A percentile compares a stretch with the other conserved stretches of the same genome.
phyloP scores from a whole-genome alignment of 1,140 invertebrate genomes.

The Lutraria rhynchaena region DNA sequence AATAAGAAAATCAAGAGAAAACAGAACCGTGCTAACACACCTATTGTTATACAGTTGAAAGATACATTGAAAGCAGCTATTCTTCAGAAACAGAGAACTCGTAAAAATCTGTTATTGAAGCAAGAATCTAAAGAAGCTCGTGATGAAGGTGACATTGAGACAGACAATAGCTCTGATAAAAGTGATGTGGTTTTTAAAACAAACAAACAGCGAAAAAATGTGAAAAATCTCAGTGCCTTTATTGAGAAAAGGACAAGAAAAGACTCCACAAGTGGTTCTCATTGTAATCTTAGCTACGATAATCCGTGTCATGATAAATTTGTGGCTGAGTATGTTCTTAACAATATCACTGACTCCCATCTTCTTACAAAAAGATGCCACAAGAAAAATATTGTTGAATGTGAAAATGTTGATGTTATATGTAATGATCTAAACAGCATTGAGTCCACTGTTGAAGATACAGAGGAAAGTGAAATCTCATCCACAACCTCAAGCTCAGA shows the following conservation, averaged over 20 bases:
- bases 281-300: slow-evolving; percentile 35
- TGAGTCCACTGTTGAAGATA: slow-evolving; percentile 62
- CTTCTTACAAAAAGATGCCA: slow-evolving; percentile 53
- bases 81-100: slow-evolving; percentile 69
- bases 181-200: slow-evolving; percentile 28
- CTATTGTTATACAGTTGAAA: slow-evolving; percentile 78
- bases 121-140: slow-evolving; percentile 34
- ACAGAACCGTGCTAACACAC: slow-evolving; percentile 74
- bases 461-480: slow-evolving; percentile 75
- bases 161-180: slow-evolving; percentile 55
- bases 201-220: slow-evolving; percentile 63
- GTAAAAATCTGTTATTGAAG: slow-evolving; percentile 58
- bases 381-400: slow-evolving; percentile 74
- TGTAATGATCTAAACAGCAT: slow-evolving; percentile 79
- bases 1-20: slow-evolving; percentile 67
- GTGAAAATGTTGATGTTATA: slow-evolving; percentile 79
- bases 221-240: slow-evolving; percentile 79
- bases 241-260: slow-evolving; percentile 74
- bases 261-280: slow-evolving; percentile 19
- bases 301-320: slow-evolving; percentile 64
- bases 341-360: slow-evolving; percentile 68
- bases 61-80: slow-evolving; percentile 75
- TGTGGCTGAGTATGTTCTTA: slow-evolving; percentile 71
- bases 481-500: slow-evolving; percentile 77
- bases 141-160: slow-evolving; percentile 51